phyloP scores from a whole-genome alignment of 2,888 invertebrate genomes.

The Drosophila austrosaltans region DNA sequence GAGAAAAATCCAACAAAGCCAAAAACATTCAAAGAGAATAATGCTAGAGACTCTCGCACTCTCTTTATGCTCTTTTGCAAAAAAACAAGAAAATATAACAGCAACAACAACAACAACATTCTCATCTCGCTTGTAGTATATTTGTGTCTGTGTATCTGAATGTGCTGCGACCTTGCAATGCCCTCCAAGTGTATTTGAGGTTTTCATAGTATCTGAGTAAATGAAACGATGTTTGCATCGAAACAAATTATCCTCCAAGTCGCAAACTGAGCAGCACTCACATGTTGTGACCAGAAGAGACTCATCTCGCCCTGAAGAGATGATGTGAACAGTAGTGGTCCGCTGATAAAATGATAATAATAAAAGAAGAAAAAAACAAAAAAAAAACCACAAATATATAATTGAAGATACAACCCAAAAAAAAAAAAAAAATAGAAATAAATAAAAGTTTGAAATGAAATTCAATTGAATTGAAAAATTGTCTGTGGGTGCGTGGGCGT shows the following conservation, averaged over 20 bases:
- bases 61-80: conserved; percentile 16
- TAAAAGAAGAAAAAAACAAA: conserved; percentile 41
- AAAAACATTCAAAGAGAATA: conserved; percentile 3
- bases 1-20: conserved; percentile 26
- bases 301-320: conserved; percentile 79
- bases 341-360: conserved; percentile 50
- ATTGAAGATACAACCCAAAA: conserved; percentile 32
- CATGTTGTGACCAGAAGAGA: conserved; percentile 27
- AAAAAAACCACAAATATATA: conserved; percentile 51
- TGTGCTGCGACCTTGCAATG: conserved; percentile 83
- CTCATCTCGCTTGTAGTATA: conserved; percentile 58
- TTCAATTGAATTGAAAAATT: conserved; percentile 3
- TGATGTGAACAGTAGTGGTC: conserved; percentile 47
- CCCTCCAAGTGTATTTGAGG: conserved; percentile 63
- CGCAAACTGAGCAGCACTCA: conserved; percentile 11
- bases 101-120: conserved; percentile 41
- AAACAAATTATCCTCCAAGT: conserved; percentile 12
- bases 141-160: conserved; percentile 55
- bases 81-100: conserved; percentile 10
- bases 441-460: conserved; percentile 33
- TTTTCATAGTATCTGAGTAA: conserved; percentile 57
- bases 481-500: conserved; percentile 10
- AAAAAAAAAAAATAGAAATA: conserved; percentile 30
- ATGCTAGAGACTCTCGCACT: conserved; percentile 17
- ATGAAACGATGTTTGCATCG: conserved; percentile 82